Conservation (phyloP, 2,888 invertebrate genomes). For the Orchesella flavescens region DNA sequence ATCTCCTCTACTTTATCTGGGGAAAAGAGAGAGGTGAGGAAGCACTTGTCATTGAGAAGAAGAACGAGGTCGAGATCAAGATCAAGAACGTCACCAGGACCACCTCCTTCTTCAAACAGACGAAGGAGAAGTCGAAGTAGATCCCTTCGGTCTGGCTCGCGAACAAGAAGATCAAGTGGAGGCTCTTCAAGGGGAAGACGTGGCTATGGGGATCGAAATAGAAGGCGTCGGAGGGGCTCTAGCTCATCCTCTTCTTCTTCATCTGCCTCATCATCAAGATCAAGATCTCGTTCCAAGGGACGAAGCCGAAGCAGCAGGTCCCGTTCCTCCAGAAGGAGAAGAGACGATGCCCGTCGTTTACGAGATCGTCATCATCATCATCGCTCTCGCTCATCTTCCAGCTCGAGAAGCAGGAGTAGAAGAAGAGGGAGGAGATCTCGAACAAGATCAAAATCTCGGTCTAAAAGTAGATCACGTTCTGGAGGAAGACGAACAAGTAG, state of each 20-base stretch:
- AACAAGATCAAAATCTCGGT: neutral
- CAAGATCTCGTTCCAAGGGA: conserved; percentile 26
- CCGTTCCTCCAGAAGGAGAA: conserved; percentile 21
- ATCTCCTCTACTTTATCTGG: conserved; percentile 6
- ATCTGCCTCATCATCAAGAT: conserved; percentile 24
- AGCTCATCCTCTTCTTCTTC: conserved; percentile 33
- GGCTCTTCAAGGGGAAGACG: conserved; percentile 21
- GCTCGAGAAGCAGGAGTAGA: conserved; percentile 39
- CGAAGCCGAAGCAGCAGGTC: conserved; percentile 2
- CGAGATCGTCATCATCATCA: neutral
- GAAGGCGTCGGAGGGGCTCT: conserved; percentile 18
- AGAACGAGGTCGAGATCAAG: conserved; percentile 12
- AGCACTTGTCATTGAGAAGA: neutral
- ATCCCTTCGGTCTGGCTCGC: conserved; percentile 19
- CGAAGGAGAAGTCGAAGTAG: neutral
- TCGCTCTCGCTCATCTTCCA: conserved; percentile 29
- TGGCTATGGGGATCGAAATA: conserved; percentile 7
- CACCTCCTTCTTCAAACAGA: neutral
- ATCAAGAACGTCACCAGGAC: no score
- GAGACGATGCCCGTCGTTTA: neutral
- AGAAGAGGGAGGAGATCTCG: conserved; percentile 29
- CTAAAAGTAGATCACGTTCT: conserved; percentile 71
- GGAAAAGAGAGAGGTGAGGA: conserved; percentile 25
- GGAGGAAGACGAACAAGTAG: conserved; percentile 73
- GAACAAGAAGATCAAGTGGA: conserved; percentile 24